phyloP scores from a whole-genome alignment of 2,888 invertebrate genomes.

The Corbicula japonica region DNA sequence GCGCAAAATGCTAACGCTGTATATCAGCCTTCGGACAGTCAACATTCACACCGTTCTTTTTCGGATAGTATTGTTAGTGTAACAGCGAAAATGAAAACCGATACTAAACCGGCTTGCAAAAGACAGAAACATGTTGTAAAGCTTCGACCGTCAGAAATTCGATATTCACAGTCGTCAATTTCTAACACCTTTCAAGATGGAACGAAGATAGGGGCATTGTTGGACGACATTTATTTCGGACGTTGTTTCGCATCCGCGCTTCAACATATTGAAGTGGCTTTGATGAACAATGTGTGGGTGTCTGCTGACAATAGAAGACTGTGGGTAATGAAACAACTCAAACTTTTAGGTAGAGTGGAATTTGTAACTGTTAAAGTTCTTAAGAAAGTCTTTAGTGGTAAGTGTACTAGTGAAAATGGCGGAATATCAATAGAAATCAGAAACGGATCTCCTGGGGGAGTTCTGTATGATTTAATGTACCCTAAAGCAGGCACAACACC shows the following conservation, averaged over 20 bases:
- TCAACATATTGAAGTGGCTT: conserved; percentile 39
- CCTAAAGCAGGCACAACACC: too few relatives aligned
- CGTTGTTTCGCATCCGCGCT: conserved; percentile 48
- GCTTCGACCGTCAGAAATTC: conserved; percentile 54
- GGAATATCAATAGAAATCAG: conserved; percentile 39
- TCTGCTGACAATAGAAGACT: conserved; percentile 56
- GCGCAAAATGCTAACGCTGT: too few relatives aligned
- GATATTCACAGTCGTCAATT: conserved; percentile 53
- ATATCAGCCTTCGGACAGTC: too few relatives aligned
- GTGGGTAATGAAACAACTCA: conserved; percentile 61
- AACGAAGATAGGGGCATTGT: conserved; percentile 25
- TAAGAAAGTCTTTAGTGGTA: conserved; percentile 28
- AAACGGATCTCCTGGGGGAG: conserved; percentile 15
- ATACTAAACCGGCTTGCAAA: background rate
- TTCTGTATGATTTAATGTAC: background rate
- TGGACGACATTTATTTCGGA: conserved; percentile 52
- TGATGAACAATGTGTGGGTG: conserved; percentile 33
- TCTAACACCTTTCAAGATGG: conserved; percentile 48
- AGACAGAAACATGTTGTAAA: too few relatives aligned
- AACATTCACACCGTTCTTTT: too few relatives aligned
- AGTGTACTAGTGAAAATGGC: conserved; percentile 39
- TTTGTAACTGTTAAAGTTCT: conserved; percentile 41
- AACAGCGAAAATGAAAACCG: too few relatives aligned
- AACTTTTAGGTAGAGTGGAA: conserved; percentile 29
- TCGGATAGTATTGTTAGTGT: too few relatives aligned